A percentile compares a stretch with the other conserved stretches of the same genome.
Evolutionary conservation across 2,888 invertebrate species (phyloP).

Genomic region (Pycnomerus fuliginosus): DNA sequence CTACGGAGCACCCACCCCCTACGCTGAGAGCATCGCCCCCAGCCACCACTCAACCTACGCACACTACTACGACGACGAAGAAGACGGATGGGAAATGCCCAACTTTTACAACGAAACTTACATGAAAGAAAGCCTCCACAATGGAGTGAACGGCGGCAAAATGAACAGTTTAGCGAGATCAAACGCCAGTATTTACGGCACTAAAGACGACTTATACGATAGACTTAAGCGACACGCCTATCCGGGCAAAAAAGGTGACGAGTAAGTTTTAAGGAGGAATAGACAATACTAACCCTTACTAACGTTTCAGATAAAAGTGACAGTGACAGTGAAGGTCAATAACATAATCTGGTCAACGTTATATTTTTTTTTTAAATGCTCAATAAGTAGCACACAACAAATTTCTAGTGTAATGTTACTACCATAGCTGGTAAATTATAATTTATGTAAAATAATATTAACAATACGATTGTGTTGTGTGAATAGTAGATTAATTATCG

Average conservation of each 20-base stretch:
- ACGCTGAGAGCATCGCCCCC: constrained; percentile 92
- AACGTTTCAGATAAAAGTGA: constrained; percentile 83
- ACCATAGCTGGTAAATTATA: constrained; percentile 28
- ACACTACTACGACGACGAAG: constrained; percentile 93
- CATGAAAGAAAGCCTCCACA: constrained; percentile 91
- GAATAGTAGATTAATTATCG: constrained; percentile 15
- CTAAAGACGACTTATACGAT: constrained; percentile 94
- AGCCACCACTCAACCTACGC: constrained; percentile 95
- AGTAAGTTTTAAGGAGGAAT: constrained; percentile 12
- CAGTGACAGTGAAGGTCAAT: constrained; percentile 93
- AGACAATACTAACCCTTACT: constrained; percentile 28
- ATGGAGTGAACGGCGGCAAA: constrained; percentile 80
- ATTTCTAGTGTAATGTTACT: constrained; percentile 35
- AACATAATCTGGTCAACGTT: constrained; percentile 51
- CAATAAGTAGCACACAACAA: constrained; percentile 33
- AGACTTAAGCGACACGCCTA: constrained; percentile 94
- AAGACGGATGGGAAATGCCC: constrained; percentile 97
- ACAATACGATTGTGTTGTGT: constrained; percentile 23
- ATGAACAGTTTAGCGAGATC: constrained; percentile 92
- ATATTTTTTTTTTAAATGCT: constrained; percentile 33
- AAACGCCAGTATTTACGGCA: constrained; percentile 91
- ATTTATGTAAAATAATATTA: constrained; percentile 28
- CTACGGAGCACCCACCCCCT: constrained; percentile 91
- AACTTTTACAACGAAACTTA: constrained; percentile 96
- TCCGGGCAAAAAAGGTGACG: constrained; percentile 89